Base-by-base conservation (phyloP, 1,140 invertebrate genomes). In the Hylaeus anthracinus region DNA sequence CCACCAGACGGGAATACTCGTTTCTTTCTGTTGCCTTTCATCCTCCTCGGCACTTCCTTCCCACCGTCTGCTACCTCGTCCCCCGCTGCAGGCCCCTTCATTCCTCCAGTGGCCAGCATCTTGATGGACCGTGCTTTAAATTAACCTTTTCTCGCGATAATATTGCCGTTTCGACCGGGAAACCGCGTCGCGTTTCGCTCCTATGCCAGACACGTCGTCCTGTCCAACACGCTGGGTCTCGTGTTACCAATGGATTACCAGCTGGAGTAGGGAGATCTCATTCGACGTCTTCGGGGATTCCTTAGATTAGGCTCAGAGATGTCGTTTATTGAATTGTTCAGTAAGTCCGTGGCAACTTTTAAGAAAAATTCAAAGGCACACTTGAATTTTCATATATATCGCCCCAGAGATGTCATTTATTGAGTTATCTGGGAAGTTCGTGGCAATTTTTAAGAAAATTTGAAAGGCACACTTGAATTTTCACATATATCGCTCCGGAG, bases 1-100 rank as follows among this genome's bases (percentile, higher is more conserved):
- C 86, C 75, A 84, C 86, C 85, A 87, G 86, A 84, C 85, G 85
- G 72, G 86, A 87, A 83, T 84, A 87, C 86, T 84, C 82, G 82
- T 87, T 86, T 87, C 86, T 87, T 87, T 87, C 86, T 87, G 82
- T 83, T 84, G 85, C 82, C 86, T 87, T 87, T 87, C 74, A 87
- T 87, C 86, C 85, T 87, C 78, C 81, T 81, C 78, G 84, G 82
- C 86, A 84, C 86, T 87, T 87, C 79, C 86, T 84, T 86, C 84
- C 83, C 84, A 86, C 83, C 84, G 83, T 86, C 83, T 85, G 72
- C 83, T 84, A 60, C 75, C 72, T 72, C 74, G 66, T 75, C 70
- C 64, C 63, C 79, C 82, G 60, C 79, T 61, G 51, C 78, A 43
- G 45, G 15, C 60, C 56, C 60, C 60, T 10, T 10, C 58, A 61